These are phyloP conservation scores for Corythaeola cristata DNA, from an alignment of 2,113 vertebrate genomes.

Conservation along the genomic window DNA sequence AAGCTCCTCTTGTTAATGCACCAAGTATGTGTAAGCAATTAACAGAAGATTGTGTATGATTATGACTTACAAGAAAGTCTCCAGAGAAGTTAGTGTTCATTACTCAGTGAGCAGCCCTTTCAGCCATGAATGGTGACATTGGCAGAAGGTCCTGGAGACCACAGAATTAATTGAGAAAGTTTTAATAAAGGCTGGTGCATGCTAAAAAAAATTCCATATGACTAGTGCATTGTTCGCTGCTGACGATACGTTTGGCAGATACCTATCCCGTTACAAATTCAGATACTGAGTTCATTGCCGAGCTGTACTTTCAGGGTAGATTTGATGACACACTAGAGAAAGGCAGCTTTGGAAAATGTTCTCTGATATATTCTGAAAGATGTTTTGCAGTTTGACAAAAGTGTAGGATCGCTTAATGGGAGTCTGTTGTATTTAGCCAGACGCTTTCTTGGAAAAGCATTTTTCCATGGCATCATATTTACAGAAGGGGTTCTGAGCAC, in stretches of 20 bases:
- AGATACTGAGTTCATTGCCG: slow-evolving; percentile 30
- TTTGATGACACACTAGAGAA: slow-evolving; percentile 47
- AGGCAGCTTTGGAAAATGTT: slow-evolving; percentile 43
- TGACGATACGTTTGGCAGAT: slow-evolving; percentile 44
- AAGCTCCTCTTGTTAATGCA: slow-evolving; percentile 26
- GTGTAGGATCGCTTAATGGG: slow-evolving; percentile 26
- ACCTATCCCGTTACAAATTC: slow-evolving; percentile 28
- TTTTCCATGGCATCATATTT: slow-evolving; percentile 71
- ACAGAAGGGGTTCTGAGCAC: slow-evolving; percentile 55
- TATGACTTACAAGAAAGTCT: neutral
- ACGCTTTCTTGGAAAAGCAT: slow-evolving; percentile 63
- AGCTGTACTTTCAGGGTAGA: slow-evolving; percentile 34
- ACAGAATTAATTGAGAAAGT: slow-evolving; percentile 20
- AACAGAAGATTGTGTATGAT: slow-evolving; percentile 37
- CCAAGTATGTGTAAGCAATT: slow-evolving; percentile 25
- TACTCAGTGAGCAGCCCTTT: slow-evolving; percentile 21
- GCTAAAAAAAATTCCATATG: neutral
- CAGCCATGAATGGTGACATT: slow-evolving; percentile 45
- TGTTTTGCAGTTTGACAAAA: slow-evolving; percentile 36
- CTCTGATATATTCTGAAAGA: slow-evolving; percentile 46
- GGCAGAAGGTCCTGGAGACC: slow-evolving; percentile 21
- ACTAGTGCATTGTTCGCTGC: slow-evolving; percentile 46
- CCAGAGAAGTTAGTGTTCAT: slow-evolving; percentile 25
- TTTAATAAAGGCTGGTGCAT: slow-evolving; percentile 39
- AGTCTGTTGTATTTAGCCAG: slow-evolving; percentile 64